phyloP scores from a whole-genome alignment of 2,113 vertebrate species.

The Octodon degus region DNA sequence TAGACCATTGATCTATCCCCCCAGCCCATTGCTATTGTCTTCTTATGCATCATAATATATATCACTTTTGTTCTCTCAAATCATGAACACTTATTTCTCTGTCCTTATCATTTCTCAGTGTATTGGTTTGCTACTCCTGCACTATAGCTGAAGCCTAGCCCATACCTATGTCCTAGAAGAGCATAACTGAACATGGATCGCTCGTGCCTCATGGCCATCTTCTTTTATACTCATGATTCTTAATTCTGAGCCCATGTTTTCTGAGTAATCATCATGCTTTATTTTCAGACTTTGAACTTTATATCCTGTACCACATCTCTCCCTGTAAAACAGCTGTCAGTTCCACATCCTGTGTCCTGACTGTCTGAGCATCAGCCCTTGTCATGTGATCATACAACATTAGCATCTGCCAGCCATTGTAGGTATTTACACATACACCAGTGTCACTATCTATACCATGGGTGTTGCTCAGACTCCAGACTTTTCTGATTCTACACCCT shows the following conservation, averaged over 20 bases:
- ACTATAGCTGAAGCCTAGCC: background rate
- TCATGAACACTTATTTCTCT: conserved; percentile 10
- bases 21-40: background rate
- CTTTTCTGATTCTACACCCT: background rate
- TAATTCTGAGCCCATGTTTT: background rate
- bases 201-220: background rate
- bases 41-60: background rate
- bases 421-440: background rate
- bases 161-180: background rate
- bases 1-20: too few relatives aligned
- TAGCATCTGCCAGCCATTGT: background rate
- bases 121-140: background rate
- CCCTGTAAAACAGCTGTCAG: background rate
- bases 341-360: background rate
- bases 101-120: background rate
- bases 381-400: background rate
- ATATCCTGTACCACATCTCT: background rate
- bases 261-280: background rate
- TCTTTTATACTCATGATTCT: background rate
- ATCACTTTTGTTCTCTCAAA: conserved; percentile 5
- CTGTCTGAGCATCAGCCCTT: background rate
- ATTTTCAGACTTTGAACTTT: background rate
- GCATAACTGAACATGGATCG: background rate
- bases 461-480: background rate
- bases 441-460: background rate